Base-by-base conservation (phyloP, 2,113 vertebrate genomes). In the Narcine bancroftii region DNA sequence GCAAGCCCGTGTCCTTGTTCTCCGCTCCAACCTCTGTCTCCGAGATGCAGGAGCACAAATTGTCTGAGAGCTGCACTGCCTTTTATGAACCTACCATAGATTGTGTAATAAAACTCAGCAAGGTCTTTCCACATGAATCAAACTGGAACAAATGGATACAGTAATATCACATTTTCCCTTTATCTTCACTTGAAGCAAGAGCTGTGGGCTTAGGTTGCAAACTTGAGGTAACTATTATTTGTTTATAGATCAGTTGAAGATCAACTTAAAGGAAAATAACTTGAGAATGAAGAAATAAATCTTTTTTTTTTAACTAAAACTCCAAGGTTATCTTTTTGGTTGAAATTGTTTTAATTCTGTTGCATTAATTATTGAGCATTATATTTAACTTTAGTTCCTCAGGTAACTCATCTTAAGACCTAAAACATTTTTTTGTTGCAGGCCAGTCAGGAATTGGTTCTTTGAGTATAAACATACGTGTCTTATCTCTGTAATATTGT, bases 81-180 rank as follows among this genome's bases (percentile, higher is more conserved):
- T 99, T 97, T 93, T 99, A 98, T 0, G 98, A 99, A 94, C 97
- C 99, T 73, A 97, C 97, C 0, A 93, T 98, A 93, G 97, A 98
- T 95, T 98, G 97, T 92, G 95, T 96, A 39, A 94, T 99, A 75
- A 96, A 95, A 42, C 95, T 99, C 92, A 95, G 97, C 42, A 95
- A 95, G 13, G 95, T 98, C 85, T 97, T 99, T 65, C 98, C 98
- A n/a, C 95, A 95, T 0, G 97, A 98, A 83, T 94, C 95, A 77
- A 97, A 97, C 75, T 99, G 99, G 99, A 99, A 98, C 94, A 95
- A 96, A 83, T 97, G 96, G 95, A 92, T 94, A 9, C 94, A 95
- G 4, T 93, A 69, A 91, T 39, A 33, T 24, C 42, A 60, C 42
- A 11, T 19, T 45, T 45, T 66, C 11, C 65, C 7, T 91, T 69